A percentile compares a stretch with the other conserved stretches of the same genome.
phyloP scores from a whole-genome alignment of 2,113 vertebrate species.

The Pholis gunnellus region DNA sequence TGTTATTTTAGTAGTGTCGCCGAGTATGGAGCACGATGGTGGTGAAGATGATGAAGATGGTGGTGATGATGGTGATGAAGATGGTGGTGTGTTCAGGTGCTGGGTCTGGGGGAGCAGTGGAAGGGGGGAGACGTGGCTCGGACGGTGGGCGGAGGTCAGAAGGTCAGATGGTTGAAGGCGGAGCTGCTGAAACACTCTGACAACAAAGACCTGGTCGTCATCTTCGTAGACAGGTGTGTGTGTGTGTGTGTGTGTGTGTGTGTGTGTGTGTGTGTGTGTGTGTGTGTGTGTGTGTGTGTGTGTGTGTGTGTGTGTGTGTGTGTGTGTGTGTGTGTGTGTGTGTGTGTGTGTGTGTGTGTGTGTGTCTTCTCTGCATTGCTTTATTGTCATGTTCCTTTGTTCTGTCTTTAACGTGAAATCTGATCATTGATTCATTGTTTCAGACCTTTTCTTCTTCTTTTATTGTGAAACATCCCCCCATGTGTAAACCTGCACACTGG shows the following conservation, averaged over 20 bases:
- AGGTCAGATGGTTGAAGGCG: constrained; percentile 91
- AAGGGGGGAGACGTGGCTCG: constrained; percentile 84
- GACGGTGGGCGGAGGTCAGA: constrained; percentile 93
- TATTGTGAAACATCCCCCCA: not conserved
- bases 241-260: constrained; percentile 15
- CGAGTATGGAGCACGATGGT: not conserved
- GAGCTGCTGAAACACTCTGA: constrained; percentile 85
- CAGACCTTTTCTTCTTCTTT: not conserved
- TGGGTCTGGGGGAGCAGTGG: constrained; percentile 87
- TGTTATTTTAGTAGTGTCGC: too few species aligned
- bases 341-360: constrained; percentile 2
- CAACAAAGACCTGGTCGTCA: constrained; percentile 81
- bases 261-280: not conserved
- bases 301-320: constrained; percentile 4
- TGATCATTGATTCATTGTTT: not conserved
- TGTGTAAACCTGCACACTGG: not conserved
- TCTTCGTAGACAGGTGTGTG: constrained; percentile 85
- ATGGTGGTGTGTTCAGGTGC: constrained; percentile 64
- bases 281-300: constrained; percentile 69
- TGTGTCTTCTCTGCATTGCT: not conserved
- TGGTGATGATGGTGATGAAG: not conserved
- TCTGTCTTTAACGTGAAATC: not conserved
- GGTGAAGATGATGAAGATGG: too few species aligned
- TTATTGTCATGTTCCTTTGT: not conserved
- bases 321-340: constrained; percentile 20